Conservation (phyloP, 2,113 vertebrate species). For the Sigmodon hispidus region DNA sequence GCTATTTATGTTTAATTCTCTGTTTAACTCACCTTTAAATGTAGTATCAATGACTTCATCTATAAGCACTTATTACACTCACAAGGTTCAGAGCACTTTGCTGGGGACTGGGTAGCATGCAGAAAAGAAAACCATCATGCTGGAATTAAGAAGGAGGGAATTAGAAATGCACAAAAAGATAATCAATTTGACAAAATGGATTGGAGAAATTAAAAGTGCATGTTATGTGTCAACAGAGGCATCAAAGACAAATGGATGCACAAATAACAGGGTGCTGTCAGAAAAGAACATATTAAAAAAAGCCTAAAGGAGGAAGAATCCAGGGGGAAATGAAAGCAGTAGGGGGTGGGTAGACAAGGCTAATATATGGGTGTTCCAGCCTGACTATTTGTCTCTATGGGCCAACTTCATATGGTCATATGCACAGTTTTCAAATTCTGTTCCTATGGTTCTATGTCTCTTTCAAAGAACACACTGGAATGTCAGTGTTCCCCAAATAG, state of each 20-base stretch:
- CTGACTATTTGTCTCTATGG: not conserved
- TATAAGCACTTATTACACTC: not conserved
- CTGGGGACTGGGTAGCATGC: not conserved
- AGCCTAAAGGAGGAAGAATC: not conserved
- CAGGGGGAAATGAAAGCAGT: not conserved
- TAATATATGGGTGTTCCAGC: not conserved
- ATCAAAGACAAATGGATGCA: not conserved
- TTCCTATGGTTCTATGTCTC: not conserved
- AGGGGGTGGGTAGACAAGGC: rapidly evolving
- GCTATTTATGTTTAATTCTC: not conserved
- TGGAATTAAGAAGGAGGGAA: not conserved
- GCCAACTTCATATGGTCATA: not conserved
- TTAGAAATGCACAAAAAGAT: not conserved
- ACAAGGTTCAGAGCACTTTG: not conserved
- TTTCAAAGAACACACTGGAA: not conserved
- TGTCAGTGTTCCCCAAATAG: not conserved
- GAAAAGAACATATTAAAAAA: not conserved
- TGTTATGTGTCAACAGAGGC: not conserved
- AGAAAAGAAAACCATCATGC: not conserved
- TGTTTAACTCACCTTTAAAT: not conserved
- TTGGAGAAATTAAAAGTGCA: not conserved
- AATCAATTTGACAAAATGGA: not conserved
- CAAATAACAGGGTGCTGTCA: not conserved
- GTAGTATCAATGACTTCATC: not conserved
- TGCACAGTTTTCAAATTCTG: not conserved